Evolutionary conservation across 2,797 vertebrate genomes (phyloP), one percentile per base, ranked within the genome.

Genomic region (Sarcoramphus papa): DNA sequence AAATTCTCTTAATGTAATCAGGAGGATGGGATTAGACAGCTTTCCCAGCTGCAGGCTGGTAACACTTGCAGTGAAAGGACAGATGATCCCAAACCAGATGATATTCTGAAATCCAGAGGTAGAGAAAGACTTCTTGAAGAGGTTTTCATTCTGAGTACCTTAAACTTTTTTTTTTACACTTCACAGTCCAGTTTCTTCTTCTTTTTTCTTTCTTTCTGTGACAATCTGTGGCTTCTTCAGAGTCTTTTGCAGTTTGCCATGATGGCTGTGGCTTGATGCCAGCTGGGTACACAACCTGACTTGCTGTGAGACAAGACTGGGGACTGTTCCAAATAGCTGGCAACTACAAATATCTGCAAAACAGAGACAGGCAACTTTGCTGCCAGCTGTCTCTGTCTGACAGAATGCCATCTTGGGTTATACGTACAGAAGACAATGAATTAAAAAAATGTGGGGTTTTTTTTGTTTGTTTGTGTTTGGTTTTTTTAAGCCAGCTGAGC

Each of bases 301-400:
- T 89, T 93, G 47, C 78, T 95, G 73, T 81, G 78, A 95, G 90
- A 96, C 85, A 86, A 85, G 80, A 35, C 1, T 94, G 90, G 83
- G 83, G 92, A 40, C 75, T 70, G 43, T 90, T 96, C 96, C 96
- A 97, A 88, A 85, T 43, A 81, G 56, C 77, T 93, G 78, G 69
- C 75, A 90, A 65, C 72, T 93, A 57, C 79, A 92, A 78, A 68
- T 88, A 86, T 63, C 85, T 80, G 76, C 70, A 85, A 88, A 96
- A 84, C 70, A 85, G 65, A 92, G 62, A 77, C 69, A 78, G 70
- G 51, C 72, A 94, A 53, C 67, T 53, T 83, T 88, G n/a, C 84
- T 90, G 85, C 94, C 94, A 96, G 75, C 78, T 97, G 93, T 77
- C 83, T 92, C 54, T 92, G 54, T 85, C 83, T 91, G 94, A 91